These are phyloP conservation scores for Ammodytes dubius DNA, from an alignment of 2,113 vertebrate species.

Conservation along the genomic window DNA sequence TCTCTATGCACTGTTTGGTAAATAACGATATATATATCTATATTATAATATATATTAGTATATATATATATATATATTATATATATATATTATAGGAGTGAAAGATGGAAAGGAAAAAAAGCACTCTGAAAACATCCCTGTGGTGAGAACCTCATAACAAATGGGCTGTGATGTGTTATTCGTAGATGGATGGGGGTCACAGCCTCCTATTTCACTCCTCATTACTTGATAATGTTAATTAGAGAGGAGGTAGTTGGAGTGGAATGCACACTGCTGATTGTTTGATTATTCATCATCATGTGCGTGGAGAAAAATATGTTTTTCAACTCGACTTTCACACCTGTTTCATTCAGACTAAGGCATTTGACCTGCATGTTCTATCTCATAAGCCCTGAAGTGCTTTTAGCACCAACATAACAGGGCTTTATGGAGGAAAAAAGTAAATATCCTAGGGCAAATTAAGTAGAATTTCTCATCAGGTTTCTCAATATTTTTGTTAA, in stretches of 20 bases:
- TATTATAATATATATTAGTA: conserved; percentile 25
- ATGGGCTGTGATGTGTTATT: conserved; percentile 57
- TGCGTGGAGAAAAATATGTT: neutral
- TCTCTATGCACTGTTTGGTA: conserved; percentile 70
- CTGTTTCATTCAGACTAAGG: neutral
- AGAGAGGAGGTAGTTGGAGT: conserved; percentile 6
- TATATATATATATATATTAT: conserved; percentile 15
- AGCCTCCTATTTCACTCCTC: conserved; percentile 51
- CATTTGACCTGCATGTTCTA: neutral
- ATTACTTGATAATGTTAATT: conserved; percentile 77
- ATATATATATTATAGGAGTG: neutral
- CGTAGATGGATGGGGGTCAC: conserved; percentile 53
- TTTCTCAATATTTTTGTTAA: neutral
- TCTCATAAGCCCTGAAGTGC: neutral
- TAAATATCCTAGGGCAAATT: conserved; percentile 21
- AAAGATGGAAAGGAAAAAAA: conserved; percentile 26
- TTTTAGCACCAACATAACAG: neutral
- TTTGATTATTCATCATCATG: conserved; percentile 54
- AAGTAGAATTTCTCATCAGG: neutral
- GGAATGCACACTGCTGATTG: conserved; percentile 18
- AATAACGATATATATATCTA: conserved; percentile 60
- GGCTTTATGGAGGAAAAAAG: neutral
- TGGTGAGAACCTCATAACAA: conserved; percentile 34
- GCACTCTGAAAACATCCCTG: conserved; percentile 52
- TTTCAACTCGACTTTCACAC: conserved; percentile 5